Evolutionary conservation across 2,113 vertebrate species (phyloP), one percentile per base, ranked within the genome.

Genomic region (Formicarius rufipectus): DNA sequence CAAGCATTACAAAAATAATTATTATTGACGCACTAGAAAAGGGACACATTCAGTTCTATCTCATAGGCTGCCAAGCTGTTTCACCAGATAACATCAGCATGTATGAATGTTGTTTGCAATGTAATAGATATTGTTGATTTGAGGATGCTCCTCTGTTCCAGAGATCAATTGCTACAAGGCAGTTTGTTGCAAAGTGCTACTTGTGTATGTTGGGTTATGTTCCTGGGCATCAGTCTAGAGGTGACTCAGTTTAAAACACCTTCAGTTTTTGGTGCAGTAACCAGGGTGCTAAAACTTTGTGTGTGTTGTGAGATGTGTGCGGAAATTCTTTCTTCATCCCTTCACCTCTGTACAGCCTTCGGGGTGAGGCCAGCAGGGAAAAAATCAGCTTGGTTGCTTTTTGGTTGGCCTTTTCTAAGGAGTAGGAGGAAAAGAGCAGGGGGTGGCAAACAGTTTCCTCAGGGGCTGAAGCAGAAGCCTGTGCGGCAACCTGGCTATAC

Each of bases 1-100:
- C 88, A 92, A 73, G 68, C 73, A 33, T 90, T 86, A 89, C 68
- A 73, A 90, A 95, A 96, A 86, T 50, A 92, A 96, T 95, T 88
- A 79, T 93, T 91, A 91, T 74, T 89, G 93, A 45, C 60, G 39
- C 72, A 71, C 44, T 53, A 64, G 90, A 49, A 82, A 92, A 90
- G 33, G 59, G 59, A 63, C 30, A 39, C 59, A 40, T 86, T 60
- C 77, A 90, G 67, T 97, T 96, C 68, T 73, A 5, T 71, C 14
- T 44, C 80, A 58, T 2, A 84, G 56, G 53, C 73, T 84, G 58
- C 73, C 25, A 52, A 55, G 68, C 84, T 58, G 19, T 87, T 93
- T 81, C 52, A 58, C 9, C 14, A 64, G 87, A 66, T 91, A 85
- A 81, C 78, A 81, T 96, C 44, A 84, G 50, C 40, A 81, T 94